Conservation (phyloP, 2,888 invertebrate species). For the Camptogramma bilineatum region DNA sequence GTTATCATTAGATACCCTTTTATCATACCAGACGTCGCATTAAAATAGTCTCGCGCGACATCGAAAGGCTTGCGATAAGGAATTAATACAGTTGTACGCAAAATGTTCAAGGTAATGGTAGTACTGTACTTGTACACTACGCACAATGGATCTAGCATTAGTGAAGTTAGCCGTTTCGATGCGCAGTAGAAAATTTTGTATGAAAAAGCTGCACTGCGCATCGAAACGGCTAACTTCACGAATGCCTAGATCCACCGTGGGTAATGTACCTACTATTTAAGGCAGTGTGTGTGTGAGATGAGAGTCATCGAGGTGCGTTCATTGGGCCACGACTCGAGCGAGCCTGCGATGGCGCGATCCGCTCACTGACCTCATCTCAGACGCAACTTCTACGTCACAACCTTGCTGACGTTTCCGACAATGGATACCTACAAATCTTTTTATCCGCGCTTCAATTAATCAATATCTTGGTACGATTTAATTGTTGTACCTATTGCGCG, state of each 20-base stretch:
- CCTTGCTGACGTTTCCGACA: conserved; percentile 52
- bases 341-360: conserved; percentile 53
- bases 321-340: conserved; percentile 44
- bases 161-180: no score
- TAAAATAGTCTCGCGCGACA: conserved; percentile 23
- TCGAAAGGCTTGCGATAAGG: conserved; percentile 13
- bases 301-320: conserved; percentile 18
- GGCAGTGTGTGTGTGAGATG: no score
- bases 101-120: conserved; percentile 17
- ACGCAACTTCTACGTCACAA: conserved; percentile 54
- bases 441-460: conserved; percentile 51
- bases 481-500: conserved; percentile 34
- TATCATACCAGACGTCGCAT: conserved; percentile 17
- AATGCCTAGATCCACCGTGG: no score
- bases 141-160: no score
- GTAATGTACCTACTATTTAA: no score
- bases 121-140: conserved; percentile 9
- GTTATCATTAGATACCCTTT: conserved; percentile 14
- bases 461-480: conserved; percentile 41
- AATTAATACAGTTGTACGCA: conserved; percentile 13
- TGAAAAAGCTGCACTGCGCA: no score
- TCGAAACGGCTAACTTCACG: no score
- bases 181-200: no score
- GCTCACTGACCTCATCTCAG: conserved; percentile 61
- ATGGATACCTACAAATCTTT: conserved; percentile 47